These are phyloP conservation scores for Australoheros facetus DNA, from an alignment of 2,797 vertebrate genomes.

Conservation along the genomic window DNA sequence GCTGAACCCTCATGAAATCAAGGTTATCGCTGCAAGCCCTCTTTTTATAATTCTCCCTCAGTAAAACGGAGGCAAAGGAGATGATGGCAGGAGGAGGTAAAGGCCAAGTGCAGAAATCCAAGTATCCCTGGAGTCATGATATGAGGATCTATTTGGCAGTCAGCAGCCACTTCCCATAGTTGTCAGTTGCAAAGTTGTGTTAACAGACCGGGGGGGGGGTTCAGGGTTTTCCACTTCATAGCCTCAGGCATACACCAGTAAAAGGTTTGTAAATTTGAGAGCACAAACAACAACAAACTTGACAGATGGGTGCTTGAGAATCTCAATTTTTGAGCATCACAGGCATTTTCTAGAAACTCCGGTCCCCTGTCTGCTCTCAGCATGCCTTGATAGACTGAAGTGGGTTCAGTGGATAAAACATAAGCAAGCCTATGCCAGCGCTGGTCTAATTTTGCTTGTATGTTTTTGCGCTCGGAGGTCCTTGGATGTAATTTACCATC, in stretches of 20 bases:
- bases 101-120: constrained; percentile 38
- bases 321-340: constrained; percentile 18
- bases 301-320: constrained; percentile 30
- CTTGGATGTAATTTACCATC: constrained; percentile 14
- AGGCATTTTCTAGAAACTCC: constrained; percentile 18
- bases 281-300: constrained; percentile 49
- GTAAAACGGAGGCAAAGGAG: constrained; percentile 38
- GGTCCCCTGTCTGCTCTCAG: constrained; percentile 22
- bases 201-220: constrained; percentile 1
- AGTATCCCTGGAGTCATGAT: constrained; percentile 39
- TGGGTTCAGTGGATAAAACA: constrained; percentile 2
- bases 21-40: constrained; percentile 49
- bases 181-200: constrained; percentile 39
- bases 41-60: constrained; percentile 27
- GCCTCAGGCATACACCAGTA: constrained; percentile 24
- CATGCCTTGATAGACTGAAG: constrained; percentile 16
- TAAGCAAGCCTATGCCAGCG: not conserved
- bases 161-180: constrained; percentile 32
- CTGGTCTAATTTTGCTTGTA: constrained; percentile 11
- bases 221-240: constrained; percentile 18
- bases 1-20: constrained; percentile 44
- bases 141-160: constrained; percentile 38
- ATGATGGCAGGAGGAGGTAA: constrained; percentile 21
- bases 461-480: constrained; percentile 12
- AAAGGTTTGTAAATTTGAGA: constrained; percentile 38